Conservation (phyloP, 2,113 vertebrate species). For the human (Homo sapiens) region GRCh38 chr14:69366501-69367000, state of each 20-base stretch:
- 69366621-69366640: not conserved
- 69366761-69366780: not conserved
- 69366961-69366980: not conserved
- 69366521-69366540: not conserved
- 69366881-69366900: not conserved
- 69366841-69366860: not conserved
- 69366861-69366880: not conserved
- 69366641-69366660: not conserved
- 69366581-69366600: not conserved
- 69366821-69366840: not conserved
- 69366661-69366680: not conserved
- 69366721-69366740: not conserved
- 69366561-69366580: not conserved
- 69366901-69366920: not conserved
- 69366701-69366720: not conserved
- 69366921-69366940: not conserved
- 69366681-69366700: not conserved
- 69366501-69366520: not conserved
- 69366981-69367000: not conserved
- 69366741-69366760: not conserved
- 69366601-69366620: not conserved
- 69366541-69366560: not conserved
- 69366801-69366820: not conserved
- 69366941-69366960: not conserved
- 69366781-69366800: not conserved